Conservation (phyloP, 2,888 invertebrate species). For the Toxonevra muliebris region DNA sequence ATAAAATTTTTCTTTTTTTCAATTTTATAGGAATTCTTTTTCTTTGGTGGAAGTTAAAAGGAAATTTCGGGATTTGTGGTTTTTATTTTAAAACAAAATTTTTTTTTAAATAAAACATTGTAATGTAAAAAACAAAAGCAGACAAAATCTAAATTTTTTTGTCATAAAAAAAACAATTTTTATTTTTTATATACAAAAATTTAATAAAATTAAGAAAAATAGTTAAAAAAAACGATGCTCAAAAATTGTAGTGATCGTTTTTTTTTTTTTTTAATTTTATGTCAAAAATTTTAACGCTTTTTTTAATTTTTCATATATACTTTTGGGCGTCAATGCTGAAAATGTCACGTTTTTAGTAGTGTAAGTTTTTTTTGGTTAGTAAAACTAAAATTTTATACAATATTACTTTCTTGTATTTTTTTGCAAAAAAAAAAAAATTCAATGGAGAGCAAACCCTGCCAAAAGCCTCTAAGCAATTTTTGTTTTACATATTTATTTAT, state of each 20-base stretch:
- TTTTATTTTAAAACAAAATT: background rate
- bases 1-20: too few species aligned
- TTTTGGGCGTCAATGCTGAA: slow-evolving; percentile 18
- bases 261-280: slow-evolving; percentile 12
- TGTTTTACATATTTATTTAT: too few species aligned
- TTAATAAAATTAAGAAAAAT: slow-evolving; percentile 19
- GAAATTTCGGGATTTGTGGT: too few species aligned
- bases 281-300: background rate
- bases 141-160: slow-evolving; percentile 14
- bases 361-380: background rate
- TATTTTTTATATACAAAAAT: slow-evolving; percentile 37
- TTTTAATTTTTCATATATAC: slow-evolving; percentile 13
- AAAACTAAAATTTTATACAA: background rate
- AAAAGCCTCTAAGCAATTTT: background rate
- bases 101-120: slow-evolving; percentile 1
- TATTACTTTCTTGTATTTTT: background rate
- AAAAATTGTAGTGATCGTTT: slow-evolving; percentile 65
- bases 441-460: background rate
- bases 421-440: background rate
- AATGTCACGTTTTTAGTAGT: slow-evolving; percentile 25
- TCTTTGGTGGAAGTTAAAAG: too few species aligned
- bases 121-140: slow-evolving; percentile 12
- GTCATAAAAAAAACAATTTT: background rate
- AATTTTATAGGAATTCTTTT: too few species aligned
- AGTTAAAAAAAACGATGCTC: slow-evolving; percentile 66